Evolutionary conservation across 1,140 invertebrate species (phyloP), one percentile per base, ranked within the genome.

Genomic region (Antheraea pernyi): DNA sequence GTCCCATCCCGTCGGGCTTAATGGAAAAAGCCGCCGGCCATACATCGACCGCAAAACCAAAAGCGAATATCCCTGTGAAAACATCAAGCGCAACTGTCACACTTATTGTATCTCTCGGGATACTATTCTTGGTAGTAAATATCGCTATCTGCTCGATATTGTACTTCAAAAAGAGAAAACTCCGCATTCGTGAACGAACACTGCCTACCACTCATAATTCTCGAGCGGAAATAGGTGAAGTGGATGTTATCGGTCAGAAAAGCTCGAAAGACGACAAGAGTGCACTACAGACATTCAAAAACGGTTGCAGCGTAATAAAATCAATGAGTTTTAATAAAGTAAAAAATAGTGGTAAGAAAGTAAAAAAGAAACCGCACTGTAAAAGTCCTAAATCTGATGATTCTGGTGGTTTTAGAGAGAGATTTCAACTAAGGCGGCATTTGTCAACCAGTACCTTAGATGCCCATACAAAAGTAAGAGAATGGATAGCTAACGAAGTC

Each of bases 51-150:
- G 36, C 59, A 62, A 89, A 84, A 79, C 81, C 82, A 65, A 76
- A 73, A 62, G 37, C 66, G 58, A 83, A 74, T 63, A 76, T 84
- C 60, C 75, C 87, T n/a, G 78, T 90, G 13, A 88, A 91, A 84
- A 92, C 86, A 37, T 89, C 93, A 2, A 92, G 93, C 72, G 85
- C 92, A 6, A 95, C 95, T 3, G 89, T 97, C 60, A 95, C 94
- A 65, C 92, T 98, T 60, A 94, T 97, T 59, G 95, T 98, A 13
- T 95, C 95, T 0, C 94, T 98, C 22, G 96, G 95, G 18, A 93
- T 97, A 48, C 90, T 96, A 22, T 97, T 99, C 81, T 91, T 99
- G 1, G 89, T 97, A n/a, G 91, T 98, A 13, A 99, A 98, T 86
- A 85, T 98, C 3, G 94, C 95, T 39, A 94, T 96, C 9, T 97